These are phyloP conservation scores for Spilosoma lubricipeda DNA, from an alignment of 2,888 invertebrate genomes.

Conservation along the genomic window DNA sequence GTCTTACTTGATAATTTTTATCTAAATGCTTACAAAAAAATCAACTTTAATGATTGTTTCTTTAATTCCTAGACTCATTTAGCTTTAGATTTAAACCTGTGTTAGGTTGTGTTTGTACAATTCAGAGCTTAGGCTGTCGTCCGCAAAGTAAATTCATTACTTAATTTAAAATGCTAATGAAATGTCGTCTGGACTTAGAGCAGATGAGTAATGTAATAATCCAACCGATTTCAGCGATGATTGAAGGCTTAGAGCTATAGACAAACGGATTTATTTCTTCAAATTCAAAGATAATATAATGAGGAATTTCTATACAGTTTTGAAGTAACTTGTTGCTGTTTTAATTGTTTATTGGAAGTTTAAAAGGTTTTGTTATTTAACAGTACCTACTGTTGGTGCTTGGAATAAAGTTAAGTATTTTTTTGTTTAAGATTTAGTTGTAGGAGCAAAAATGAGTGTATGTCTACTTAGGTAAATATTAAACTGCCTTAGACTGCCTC, in stretches of 20 bases:
- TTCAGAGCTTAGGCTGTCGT: slow-evolving; percentile 53
- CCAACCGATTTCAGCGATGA: slow-evolving; percentile 67
- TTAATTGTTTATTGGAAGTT: background rate
- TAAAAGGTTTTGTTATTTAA: background rate
- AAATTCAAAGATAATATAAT: background rate
- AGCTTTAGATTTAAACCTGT: slow-evolving; percentile 24
- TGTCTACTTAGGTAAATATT: background rate
- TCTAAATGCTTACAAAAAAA: slow-evolving; percentile 45
- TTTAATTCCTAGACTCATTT: slow-evolving; percentile 1
- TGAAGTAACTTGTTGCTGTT: background rate
- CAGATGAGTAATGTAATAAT: slow-evolving; percentile 75
- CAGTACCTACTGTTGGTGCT: background rate
- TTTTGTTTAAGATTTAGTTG: background rate
- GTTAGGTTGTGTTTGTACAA: slow-evolving; percentile 39
- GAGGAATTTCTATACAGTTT: background rate
- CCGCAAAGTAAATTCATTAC: slow-evolving; percentile 75
- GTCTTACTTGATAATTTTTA: slow-evolving; percentile 23
- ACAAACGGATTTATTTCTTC: slow-evolving; percentile 22
- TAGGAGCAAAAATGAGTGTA: no score
- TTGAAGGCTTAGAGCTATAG: slow-evolving; percentile 52
- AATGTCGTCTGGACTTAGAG: slow-evolving; percentile 70
- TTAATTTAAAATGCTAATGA: slow-evolving; percentile 83
- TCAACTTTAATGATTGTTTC: background rate
- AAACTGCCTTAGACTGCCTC: background rate
- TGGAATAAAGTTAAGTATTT: background rate